Evolutionary conservation across 2,113 vertebrate species (phyloP).

Genomic region (Mustelus asterias): DNA sequence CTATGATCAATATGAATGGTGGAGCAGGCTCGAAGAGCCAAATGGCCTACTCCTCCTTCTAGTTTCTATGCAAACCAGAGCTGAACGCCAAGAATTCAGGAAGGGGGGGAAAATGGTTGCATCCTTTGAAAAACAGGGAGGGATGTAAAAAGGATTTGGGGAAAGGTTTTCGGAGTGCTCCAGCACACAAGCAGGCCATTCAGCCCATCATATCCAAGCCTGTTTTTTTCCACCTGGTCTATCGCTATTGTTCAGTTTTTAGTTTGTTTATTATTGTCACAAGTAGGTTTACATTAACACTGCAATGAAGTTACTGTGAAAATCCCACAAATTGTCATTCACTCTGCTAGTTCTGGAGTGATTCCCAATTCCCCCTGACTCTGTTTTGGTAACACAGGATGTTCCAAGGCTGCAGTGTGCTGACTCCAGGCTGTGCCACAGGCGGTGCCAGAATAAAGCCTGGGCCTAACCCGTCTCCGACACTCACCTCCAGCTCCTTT

Average conservation of each 20-base stretch:
- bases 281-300: too few species aligned
- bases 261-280: too few species aligned
- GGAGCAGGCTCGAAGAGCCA: too few species aligned
- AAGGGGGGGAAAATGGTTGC: too few species aligned
- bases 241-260: not conserved
- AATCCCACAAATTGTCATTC: not conserved
- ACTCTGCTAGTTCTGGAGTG: not conserved
- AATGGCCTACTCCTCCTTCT: too few species aligned
- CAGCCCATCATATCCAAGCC: not conserved
- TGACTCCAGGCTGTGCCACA: not conserved
- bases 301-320: too few species aligned
- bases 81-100: too few species aligned
- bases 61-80: too few species aligned
- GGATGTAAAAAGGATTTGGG: not conserved
- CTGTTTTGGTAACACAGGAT: not conserved
- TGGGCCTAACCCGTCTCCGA: not conserved
- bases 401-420: not conserved
- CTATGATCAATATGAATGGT: too few species aligned
- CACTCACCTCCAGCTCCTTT: constrained; percentile 84
- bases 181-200: not conserved
- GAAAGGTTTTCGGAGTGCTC: not conserved
- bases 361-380: not conserved
- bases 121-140: not conserved
- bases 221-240: not conserved
- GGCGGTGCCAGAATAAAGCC: not conserved